A percentile compares a stretch with the other conserved stretches of the same genome.
phyloP scores from a whole-genome alignment of 1,140 invertebrate genomes.

The Ceratosolen fusciceps region DNA sequence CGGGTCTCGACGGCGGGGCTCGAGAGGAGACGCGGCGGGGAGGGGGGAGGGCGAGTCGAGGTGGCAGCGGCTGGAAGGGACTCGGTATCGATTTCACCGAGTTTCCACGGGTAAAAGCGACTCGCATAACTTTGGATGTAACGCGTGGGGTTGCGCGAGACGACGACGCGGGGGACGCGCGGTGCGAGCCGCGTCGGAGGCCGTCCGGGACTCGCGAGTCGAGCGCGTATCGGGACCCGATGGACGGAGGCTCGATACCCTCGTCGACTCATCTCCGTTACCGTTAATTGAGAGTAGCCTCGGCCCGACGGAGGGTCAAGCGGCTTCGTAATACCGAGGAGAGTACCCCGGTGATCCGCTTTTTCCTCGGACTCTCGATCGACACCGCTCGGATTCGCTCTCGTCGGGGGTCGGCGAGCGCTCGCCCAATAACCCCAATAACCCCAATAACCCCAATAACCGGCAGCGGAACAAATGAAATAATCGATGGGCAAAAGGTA shows the following conservation, averaged over 20 bases:
- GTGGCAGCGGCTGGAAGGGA: background rate
- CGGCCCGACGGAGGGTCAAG: background rate
- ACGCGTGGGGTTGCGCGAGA: background rate
- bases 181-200: background rate
- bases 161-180: background rate
- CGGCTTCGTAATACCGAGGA: too few species aligned
- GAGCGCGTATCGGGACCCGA: background rate
- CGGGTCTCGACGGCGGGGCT: background rate
- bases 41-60: background rate
- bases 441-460: too few species aligned
- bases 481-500: constrained; percentile 13
- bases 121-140: constrained; percentile 39
- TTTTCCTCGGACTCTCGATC: background rate
- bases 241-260: background rate
- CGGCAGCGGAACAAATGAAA: constrained; percentile 9
- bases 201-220: too few species aligned
- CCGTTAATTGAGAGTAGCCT: background rate
- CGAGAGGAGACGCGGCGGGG: background rate
- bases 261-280: too few species aligned
- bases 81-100: constrained; percentile 41
- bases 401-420: too few species aligned
- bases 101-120: constrained; percentile 43
- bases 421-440: too few species aligned
- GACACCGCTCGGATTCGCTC: too few species aligned
- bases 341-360: background rate